Conservation (phyloP, 2,113 vertebrate genomes). For the Tychaedon coryphoeus region DNA sequence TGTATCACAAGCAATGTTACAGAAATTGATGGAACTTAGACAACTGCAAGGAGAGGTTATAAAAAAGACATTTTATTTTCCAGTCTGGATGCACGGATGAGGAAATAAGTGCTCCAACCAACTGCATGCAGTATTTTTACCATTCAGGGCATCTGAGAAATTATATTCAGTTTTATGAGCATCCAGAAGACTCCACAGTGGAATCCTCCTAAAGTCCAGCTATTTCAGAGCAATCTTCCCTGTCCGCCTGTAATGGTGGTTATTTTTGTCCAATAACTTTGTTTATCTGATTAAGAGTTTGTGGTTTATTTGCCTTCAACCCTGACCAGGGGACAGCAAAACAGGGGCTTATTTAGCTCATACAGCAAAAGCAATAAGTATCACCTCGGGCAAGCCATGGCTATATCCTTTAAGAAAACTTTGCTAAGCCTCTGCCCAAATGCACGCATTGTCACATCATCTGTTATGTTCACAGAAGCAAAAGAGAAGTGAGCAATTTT, state of each 20-base stretch:
- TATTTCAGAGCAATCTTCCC: background rate
- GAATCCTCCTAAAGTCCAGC: background rate
- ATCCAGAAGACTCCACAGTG: background rate
- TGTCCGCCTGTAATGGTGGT: background rate
- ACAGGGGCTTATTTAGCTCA: background rate
- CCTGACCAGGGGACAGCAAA: background rate
- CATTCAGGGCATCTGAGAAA: background rate
- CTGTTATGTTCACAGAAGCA: background rate
- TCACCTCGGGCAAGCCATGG: background rate
- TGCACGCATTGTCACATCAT: background rate
- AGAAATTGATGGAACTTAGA: background rate
- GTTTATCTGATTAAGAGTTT: background rate
- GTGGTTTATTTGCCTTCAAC: background rate
- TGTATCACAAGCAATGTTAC: background rate
- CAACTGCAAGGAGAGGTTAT: background rate
- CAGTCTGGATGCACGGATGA: background rate
- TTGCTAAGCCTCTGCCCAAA: background rate
- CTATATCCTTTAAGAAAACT: background rate
- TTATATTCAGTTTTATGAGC: background rate
- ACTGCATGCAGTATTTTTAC: background rate
- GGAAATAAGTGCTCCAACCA: background rate
- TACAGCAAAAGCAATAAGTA: background rate
- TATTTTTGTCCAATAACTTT: background rate
- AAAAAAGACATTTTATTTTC: background rate
- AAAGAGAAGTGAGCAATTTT: background rate